Base-by-base conservation (phyloP, 1,140 invertebrate genomes). In the Myzus persicae region DNA sequence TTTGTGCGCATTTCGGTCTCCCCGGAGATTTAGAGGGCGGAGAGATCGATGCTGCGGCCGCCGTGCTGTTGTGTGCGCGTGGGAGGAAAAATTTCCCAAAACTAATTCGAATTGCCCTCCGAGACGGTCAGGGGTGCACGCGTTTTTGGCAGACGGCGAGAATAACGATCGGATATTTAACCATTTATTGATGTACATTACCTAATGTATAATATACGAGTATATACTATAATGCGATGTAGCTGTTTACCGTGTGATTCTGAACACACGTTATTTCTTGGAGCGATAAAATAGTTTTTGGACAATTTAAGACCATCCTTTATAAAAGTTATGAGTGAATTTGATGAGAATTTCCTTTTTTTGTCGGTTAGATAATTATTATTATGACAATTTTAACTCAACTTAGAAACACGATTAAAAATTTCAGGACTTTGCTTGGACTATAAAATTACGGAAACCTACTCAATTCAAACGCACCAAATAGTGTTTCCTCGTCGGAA, bases 21-120 rank as follows among this genome's bases (percentile, higher is more conserved):
- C 76, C 76, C 36, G 22, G 76, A 81, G 76, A 81, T 81, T 5
- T 67, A n/a, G 59, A 67, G 31, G 59, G 14, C 14, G 14, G 59
- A n/a, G 31, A 76, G 59, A 36, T 3, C 31, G 59, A 76, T 76
- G 59, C 14, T 76, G 59, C 14, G 59, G 14, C 31, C n/a, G 59
- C 5, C 24, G 22, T 11, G 36, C 38, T 40, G 36, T 22, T 24
- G 81, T 38, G 24, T 4, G 9, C 11, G 40, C 42, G 84, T 85
- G 84, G 84, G 84, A 44, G 84, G 84, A 85, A 44, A 85, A 44
- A 11, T 31, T 85, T 85, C 84, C 84, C 24, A 42, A 44, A 85
- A 85, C 26, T 85, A 85, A 85, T 85, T 40, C 40, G 9, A 84
- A 84, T 22, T 26, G 40, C 38, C 40, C 40, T 11, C 31, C 31